A percentile compares a stretch with the other conserved stretches of the same genome.
Conservation (phyloP, 2,888 invertebrate genomes). For the Polyommatus icarus region DNA sequence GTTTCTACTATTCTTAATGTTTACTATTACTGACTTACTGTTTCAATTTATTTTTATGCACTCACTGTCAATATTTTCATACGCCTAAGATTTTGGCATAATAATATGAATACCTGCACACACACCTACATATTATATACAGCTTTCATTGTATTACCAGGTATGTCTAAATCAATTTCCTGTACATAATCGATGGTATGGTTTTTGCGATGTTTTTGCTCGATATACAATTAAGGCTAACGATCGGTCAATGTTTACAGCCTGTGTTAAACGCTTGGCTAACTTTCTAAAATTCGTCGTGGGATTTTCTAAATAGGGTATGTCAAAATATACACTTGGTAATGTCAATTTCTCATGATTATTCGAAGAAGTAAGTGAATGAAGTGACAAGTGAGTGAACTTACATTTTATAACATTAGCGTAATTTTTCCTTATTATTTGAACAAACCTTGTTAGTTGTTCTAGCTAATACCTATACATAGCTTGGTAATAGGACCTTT, state of each 20-base stretch:
- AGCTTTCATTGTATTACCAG: neutral
- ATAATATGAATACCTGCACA: too few relatives aligned
- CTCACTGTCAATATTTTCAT: too few relatives aligned
- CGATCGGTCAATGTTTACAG: conserved; percentile 42
- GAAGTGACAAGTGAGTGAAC: too few relatives aligned
- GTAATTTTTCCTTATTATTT: too few relatives aligned
- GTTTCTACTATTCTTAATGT: too few relatives aligned
- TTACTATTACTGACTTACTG: too few relatives aligned
- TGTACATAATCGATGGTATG: conserved; percentile 11
- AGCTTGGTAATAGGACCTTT: too few relatives aligned
- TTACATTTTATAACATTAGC: too few relatives aligned
- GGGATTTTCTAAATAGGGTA: conserved; percentile 49
- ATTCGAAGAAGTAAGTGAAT: neutral
- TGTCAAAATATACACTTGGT: neutral
- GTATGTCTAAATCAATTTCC: conserved; percentile 16
- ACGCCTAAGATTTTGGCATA: neutral
- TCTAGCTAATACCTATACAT: too few relatives aligned
- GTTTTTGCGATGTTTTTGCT: conserved; percentile 62
- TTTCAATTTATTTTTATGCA: too few relatives aligned
- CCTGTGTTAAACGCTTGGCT: conserved; percentile 51
- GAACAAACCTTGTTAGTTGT: too few relatives aligned
- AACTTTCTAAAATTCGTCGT: conserved; percentile 68
- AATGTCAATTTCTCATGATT: neutral
- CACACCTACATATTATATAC: neutral
- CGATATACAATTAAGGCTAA: conserved; percentile 67